Conservation (phyloP, 1,140 invertebrate species). For the Cepaea nemoralis region DNA sequence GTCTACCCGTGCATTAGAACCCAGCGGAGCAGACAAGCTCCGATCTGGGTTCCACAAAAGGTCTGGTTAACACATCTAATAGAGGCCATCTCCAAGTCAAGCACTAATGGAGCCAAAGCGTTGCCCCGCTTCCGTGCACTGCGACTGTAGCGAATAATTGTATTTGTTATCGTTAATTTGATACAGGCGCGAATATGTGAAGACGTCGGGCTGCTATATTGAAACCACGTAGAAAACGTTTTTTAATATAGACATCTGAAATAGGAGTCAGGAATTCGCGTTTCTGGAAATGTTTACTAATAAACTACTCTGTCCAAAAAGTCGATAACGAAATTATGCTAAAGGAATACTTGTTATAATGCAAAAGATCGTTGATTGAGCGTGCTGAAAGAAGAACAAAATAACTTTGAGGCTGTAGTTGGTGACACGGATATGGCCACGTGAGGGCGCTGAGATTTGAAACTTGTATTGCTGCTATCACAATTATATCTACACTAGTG, state of each 20-base stretch:
- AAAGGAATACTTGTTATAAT: too few relatives aligned
- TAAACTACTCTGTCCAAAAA: too few relatives aligned
- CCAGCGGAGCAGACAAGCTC: slow-evolving; percentile 5
- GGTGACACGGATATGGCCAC: too few relatives aligned
- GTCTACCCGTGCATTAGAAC: slow-evolving; percentile 2
- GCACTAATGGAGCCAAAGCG: slow-evolving; percentile 16
- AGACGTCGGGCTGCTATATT: background rate
- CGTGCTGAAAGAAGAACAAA: too few relatives aligned
- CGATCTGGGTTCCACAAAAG: slow-evolving; percentile 6
- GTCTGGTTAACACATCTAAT: slow-evolving; percentile 4
- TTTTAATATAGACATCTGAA: background rate
- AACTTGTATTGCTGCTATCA: too few relatives aligned
- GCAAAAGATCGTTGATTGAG: too few relatives aligned
- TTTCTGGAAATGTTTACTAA: background rate
- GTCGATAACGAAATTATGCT: too few relatives aligned
- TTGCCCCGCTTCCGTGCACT: background rate
- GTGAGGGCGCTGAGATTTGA: too few relatives aligned
- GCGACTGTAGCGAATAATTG: slow-evolving; percentile 19
- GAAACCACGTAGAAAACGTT: background rate
- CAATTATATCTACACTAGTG: too few relatives aligned
- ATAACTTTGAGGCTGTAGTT: too few relatives aligned
- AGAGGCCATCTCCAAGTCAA: background rate
- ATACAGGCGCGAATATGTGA: slow-evolving; percentile 4
- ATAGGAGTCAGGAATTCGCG: background rate
- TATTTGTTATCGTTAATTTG: slow-evolving; percentile 34